Evolutionary conservation across 1,140 invertebrate species (phyloP), one percentile per base, ranked within the genome.

Genomic region (Solenopsis invicta): DNA sequence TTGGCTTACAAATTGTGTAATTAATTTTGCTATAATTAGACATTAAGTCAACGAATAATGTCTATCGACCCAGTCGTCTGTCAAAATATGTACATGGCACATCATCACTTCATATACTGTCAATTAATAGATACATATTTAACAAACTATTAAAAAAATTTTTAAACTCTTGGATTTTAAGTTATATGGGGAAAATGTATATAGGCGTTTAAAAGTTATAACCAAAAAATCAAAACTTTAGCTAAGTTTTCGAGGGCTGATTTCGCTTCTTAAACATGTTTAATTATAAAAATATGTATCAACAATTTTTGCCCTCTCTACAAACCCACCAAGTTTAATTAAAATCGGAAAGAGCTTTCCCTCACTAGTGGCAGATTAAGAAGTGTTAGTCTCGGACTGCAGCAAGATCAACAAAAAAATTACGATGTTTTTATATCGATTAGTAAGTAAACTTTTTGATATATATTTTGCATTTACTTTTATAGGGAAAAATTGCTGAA

Each of bases 21-120:
- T 82, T 69, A 82, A 74, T 62, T 61, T 67, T 21, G 41, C 61
- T 76, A 80, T 62, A 90, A 90, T 90, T 90, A 90, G 50, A 64
- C 59, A 77, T 64, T 88, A 88, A 62, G 45, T 71, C 37, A 87
- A 76, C 34, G 54, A 69, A 56, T 13, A 52, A n/a, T n/a, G n/a
- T n/a, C n/a, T n/a, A n/a, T n/a, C n/a, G n/a, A 71, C 52, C 34
- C 59, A 75, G 74, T 87, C 74, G 37, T 82, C 24, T 59, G 52
- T 24, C 67, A 37, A 82, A 82, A 82, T 48, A 56, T 71, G 16
- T n/a, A 71, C 12, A 56, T 59, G 2, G 10, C 8, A 9, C 12
- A 48, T 56, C 72, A 62, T 56, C 50, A 72, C 21, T 59, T 59
- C 10, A 4, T 12, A 18, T 59, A 48, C 13, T 56, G 10, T 10